Evolutionary conservation across 2,797 vertebrate species (phyloP).

Genomic region (Sebastes reedi): DNA sequence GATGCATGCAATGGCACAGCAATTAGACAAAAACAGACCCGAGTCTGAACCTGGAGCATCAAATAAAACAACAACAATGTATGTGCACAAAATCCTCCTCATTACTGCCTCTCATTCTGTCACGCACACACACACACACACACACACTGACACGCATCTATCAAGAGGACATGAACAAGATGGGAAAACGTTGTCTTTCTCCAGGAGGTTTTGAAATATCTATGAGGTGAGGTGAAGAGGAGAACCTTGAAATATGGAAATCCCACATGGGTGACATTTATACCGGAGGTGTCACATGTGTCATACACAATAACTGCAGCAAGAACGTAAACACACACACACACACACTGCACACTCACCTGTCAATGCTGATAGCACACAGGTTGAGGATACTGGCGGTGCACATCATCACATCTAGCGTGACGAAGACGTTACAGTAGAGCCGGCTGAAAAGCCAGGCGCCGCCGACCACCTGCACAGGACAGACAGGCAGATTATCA

Average conservation of each 20-base stretch:
- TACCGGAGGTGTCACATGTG: conserved; percentile 16
- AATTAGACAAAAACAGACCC: not conserved
- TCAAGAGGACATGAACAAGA: not conserved
- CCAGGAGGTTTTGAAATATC: conserved; percentile 16
- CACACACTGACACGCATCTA: not conserved
- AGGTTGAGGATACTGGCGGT: conserved; percentile 98
- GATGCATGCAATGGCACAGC: not conserved
- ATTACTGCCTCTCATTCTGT: not conserved
- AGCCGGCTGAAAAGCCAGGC: conserved; percentile 93
- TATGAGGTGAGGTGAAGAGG: conserved; percentile 11
- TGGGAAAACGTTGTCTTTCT: not conserved
- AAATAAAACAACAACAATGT: not conserved
- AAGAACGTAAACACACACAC: not conserved
- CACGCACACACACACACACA: not conserved
- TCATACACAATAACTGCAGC: not conserved
- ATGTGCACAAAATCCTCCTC: not conserved
- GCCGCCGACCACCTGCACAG: conserved; percentile 90
- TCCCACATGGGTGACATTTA: conserved; percentile 18
- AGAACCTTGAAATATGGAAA: conserved; percentile 10
- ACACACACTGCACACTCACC: conserved; percentile 78
- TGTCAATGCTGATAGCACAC: conserved; percentile 98
- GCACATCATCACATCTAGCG: conserved; percentile 98
- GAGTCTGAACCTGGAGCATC: not conserved
- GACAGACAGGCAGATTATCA: conserved; percentile 62
- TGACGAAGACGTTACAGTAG: conserved; percentile 94